Evolutionary conservation across 2,113 vertebrate species (phyloP).

Genomic region (Oceanites oceanicus): DNA sequence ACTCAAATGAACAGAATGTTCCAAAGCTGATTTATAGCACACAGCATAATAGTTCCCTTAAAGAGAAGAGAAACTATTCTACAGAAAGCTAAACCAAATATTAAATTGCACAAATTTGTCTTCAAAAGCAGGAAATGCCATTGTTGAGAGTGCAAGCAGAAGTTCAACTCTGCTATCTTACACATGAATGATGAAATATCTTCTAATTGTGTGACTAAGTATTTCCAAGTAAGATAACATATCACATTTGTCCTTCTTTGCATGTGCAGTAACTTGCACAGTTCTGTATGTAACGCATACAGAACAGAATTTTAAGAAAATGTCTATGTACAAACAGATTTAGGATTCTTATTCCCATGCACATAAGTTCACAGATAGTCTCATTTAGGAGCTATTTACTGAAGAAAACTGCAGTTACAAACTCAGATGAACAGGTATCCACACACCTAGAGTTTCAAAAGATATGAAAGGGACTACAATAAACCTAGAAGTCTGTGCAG

Average conservation of each 20-base stretch:
- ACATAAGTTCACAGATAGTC: neutral
- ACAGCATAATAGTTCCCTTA: neutral
- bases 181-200: neutral
- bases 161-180: neutral
- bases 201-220: neutral
- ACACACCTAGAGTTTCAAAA: neutral
- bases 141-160: neutral
- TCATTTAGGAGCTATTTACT: neutral
- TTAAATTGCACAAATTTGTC: neutral
- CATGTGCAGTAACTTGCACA: neutral
- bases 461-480: neutral
- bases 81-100: slow-evolving; percentile 11
- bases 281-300: neutral
- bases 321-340: neutral
- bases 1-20: slow-evolving; percentile 35
- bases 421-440: neutral
- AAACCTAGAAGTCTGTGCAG: neutral
- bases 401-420: neutral
- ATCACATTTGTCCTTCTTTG: neutral
- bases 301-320: neutral
- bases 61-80: slow-evolving; percentile 8
- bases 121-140: slow-evolving; percentile 44
- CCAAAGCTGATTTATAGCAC: neutral
- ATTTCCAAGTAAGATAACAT: neutral
- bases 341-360: neutral